Base-by-base conservation (phyloP, 2,113 vertebrate species). In the Spea bombifrons region DNA sequence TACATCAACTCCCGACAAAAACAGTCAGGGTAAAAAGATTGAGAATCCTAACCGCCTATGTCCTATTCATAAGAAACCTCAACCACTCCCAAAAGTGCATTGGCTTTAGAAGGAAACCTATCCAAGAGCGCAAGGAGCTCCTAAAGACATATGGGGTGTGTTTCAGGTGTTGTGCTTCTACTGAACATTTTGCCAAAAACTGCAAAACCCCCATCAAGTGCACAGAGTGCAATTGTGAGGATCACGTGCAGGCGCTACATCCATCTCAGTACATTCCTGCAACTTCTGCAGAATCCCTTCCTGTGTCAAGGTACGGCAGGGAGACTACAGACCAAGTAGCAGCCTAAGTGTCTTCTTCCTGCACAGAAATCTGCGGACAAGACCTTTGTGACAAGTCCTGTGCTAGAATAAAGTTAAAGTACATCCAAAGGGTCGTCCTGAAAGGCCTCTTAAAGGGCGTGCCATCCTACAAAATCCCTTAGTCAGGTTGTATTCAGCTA, bases 1-100 rank as follows among this genome's bases (percentile, higher is more conserved):
- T 30, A 30, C 30, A 30, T 30, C 52, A 15, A 4, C 70, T 13
- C 8, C 5, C 7, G n/a, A 50, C 45, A 65, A 52, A 16, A 64
- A 4, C 65, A 16, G 17, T 13, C 49, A 45, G 45, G 43, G 30
- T 5, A 43, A 67, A 55, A 55, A 44, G 7, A 30, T 49, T 49
- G 74, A 75, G 52, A 67, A 75, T 44, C 63, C 73, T 7, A 75
- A 66, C 50, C 63, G 10, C 48, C 30, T 30, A 67, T 57, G 53
- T 59, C 66, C 43, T 5, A 76, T 76, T 46, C 52, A 12, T 59
- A 68, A 59, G 48, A 52, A 53, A 53, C 69, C 69, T 30, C 69
- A 71, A 43, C 44, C 69, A 0, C n/a, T 69, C 16, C 16, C 53
- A 75, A 52, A 75, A 75, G n/a, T 75, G 74, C 5, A 45, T 65